Evolutionary conservation across 2,113 vertebrate genomes (phyloP).

Genomic region (Pseudopipra pipra): DNA sequence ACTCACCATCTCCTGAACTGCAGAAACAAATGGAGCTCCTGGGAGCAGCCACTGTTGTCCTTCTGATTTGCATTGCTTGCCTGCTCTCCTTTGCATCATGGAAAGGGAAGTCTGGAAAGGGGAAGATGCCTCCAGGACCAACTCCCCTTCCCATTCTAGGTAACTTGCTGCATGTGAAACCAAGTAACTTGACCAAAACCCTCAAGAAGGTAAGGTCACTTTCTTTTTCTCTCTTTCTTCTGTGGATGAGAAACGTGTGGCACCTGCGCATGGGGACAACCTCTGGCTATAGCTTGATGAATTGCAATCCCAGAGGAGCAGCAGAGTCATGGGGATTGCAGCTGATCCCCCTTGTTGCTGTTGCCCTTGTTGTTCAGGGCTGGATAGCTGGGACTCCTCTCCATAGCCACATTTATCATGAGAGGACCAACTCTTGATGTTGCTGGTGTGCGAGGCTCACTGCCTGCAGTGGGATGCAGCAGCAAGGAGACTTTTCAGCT

Average conservation of each 20-base stretch:
- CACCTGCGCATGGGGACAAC: neutral
- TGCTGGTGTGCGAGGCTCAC: neutral
- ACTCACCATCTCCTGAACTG: neutral
- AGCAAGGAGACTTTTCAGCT: neutral
- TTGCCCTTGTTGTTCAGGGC: neutral
- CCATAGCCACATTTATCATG: neutral
- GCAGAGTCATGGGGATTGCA: neutral
- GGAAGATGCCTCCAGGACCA: slow-evolving; percentile 59
- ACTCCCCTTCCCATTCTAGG: slow-evolving; percentile 47
- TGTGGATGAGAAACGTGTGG: neutral
- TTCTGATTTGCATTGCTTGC: slow-evolving; percentile 37
- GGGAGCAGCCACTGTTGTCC: neutral
- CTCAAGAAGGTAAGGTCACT: slow-evolving; percentile 20
- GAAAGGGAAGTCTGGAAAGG: neutral
- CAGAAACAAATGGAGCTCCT: neutral
- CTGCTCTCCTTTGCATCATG: slow-evolving; percentile 12
- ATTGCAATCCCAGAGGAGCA: neutral
- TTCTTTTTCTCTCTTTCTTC: neutral
- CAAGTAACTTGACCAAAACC: slow-evolving; percentile 5
- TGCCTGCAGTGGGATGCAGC: neutral
- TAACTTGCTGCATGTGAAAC: slow-evolving; percentile 48
- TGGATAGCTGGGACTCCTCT: neutral
- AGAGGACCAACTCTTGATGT: neutral
- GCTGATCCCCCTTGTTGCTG: neutral
- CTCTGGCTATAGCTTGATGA: neutral